A percentile compares a stretch with the other conserved stretches of the same genome.
Evolutionary conservation across 2,888 invertebrate species (phyloP).

Genomic region (Margaritifera margaritifera): DNA sequence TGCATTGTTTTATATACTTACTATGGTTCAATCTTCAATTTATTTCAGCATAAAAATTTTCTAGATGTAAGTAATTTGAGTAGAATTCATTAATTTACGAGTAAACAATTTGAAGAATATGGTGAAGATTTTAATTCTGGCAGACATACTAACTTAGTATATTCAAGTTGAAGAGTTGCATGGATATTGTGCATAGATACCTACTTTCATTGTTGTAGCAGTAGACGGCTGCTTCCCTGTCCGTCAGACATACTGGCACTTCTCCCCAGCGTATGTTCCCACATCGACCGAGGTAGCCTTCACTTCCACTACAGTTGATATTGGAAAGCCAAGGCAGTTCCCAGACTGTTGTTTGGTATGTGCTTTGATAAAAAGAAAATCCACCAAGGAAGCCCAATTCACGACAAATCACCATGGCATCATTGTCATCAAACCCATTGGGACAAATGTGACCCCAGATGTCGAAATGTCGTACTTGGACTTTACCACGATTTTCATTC

Average conservation of each 20-base stretch:
- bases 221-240: conserved; percentile 51
- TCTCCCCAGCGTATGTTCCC: conserved; percentile 53
- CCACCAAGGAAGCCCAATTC: conserved; percentile 48
- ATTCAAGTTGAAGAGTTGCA: no score
- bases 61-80: no score
- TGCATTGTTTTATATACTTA: no score
- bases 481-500: conserved; percentile 40
- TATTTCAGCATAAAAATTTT: no score
- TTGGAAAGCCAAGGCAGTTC: conserved; percentile 70
- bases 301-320: conserved; percentile 56
- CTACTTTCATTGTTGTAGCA: conserved; percentile 49
- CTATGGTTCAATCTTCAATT: no score
- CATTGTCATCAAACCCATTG: conserved; percentile 54
- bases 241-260: conserved; percentile 39
- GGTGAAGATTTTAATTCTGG: background rate
- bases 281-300: conserved; percentile 52
- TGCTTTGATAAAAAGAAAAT: conserved; percentile 43
- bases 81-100: no score
- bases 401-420: conserved; percentile 54
- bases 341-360: conserved; percentile 10
- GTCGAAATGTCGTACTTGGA: conserved; percentile 48
- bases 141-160: background rate
- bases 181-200: conserved; percentile 1
- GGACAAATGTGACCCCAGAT: conserved; percentile 54
- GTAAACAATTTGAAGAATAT: no score